phyloP scores from a whole-genome alignment of 2,888 invertebrate species.

The Reticulitermes lucifugus region DNA sequence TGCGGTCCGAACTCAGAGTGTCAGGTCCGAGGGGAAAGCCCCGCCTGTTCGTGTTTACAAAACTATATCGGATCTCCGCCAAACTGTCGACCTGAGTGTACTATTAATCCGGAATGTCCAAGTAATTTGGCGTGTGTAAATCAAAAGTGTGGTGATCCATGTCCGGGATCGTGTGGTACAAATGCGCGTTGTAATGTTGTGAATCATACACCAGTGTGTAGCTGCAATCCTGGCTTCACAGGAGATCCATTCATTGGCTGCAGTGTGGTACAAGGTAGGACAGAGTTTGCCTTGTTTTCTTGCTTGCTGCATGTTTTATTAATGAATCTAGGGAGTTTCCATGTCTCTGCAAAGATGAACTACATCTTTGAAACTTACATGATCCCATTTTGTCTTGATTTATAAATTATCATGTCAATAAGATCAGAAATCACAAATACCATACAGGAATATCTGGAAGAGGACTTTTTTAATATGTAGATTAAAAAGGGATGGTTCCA shows the following conservation, averaged over 20 bases:
- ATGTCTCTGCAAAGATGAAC: conserved; percentile 29
- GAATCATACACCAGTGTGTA: conserved; percentile 80
- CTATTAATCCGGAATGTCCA: conserved; percentile 78
- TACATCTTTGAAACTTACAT: background rate
- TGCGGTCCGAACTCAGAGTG: conserved; percentile 89
- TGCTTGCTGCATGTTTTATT: conserved; percentile 47
- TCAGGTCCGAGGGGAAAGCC: conserved; percentile 77
- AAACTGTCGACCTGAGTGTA: conserved; percentile 79
- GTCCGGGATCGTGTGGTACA: conserved; percentile 79
- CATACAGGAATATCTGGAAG: too few species aligned
- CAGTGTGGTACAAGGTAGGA: conserved; percentile 52
- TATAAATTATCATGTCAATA: background rate
- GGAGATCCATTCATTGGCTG: conserved; percentile 71
- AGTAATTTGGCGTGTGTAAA: conserved; percentile 77
- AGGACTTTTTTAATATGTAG: too few species aligned
- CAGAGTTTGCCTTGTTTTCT: conserved; percentile 37
- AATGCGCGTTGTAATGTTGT: conserved; percentile 79
- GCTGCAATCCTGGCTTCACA: conserved; percentile 74
- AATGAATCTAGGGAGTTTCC: conserved; percentile 7
- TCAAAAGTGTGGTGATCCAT: conserved; percentile 79
- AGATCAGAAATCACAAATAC: background rate
- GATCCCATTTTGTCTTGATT: background rate
- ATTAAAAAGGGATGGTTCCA: too few species aligned
- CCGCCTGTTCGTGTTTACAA: conserved; percentile 56
- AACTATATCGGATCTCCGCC: conserved; percentile 56